Conservation (phyloP, 2,113 vertebrate species). For the Microcebus griseorufus region DNA sequence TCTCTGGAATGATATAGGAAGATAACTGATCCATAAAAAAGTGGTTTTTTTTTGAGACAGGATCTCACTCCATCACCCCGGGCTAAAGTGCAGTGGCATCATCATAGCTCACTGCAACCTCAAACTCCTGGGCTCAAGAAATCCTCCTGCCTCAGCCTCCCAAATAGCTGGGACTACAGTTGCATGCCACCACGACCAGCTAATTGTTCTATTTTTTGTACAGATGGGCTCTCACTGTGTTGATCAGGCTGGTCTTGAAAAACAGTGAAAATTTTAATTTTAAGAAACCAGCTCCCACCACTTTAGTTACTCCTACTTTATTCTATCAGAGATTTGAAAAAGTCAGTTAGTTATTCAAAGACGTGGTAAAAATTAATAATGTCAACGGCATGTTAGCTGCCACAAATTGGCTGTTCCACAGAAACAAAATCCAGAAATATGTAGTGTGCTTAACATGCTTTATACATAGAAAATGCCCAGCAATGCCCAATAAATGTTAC, state of each 20-base stretch:
- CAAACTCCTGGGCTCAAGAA: too few species aligned
- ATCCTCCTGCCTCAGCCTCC: too few species aligned
- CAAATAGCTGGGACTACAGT: too few species aligned
- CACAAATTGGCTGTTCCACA: background rate
- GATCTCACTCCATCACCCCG: too few species aligned
- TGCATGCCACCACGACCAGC: too few species aligned
- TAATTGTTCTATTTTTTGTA: too few species aligned
- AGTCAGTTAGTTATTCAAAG: conserved; percentile 26
- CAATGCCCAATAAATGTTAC: background rate
- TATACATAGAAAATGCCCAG: background rate
- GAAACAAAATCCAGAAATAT: background rate
- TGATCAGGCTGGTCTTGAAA: background rate
- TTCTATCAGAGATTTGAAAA: background rate
- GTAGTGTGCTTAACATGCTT: background rate
- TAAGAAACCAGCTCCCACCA: background rate
- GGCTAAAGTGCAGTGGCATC: too few species aligned
- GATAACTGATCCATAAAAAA: background rate
- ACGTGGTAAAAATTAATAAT: background rate
- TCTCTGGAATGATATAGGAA: conserved; percentile 12
- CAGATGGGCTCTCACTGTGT: too few species aligned
- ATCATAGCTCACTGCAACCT: too few species aligned
- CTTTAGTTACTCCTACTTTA: conserved; percentile 24
- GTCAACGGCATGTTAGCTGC: background rate
- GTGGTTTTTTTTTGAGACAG: too few species aligned
- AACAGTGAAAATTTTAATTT: background rate